A percentile compares a stretch with the other conserved stretches of the same genome.
Conservation (phyloP, 2,888 invertebrate species). For the Agrochola circellaris region DNA sequence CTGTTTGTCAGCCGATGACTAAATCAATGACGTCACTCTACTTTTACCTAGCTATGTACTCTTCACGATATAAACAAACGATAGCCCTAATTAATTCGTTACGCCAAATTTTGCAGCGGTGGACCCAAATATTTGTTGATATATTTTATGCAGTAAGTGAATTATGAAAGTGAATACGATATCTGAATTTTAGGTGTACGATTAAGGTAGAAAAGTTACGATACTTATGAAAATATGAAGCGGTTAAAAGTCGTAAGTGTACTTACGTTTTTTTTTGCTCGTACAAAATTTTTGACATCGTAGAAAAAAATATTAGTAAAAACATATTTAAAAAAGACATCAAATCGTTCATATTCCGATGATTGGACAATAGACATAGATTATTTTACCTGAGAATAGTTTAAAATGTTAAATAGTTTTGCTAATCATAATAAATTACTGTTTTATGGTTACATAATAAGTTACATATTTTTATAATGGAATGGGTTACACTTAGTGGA, state of each 20-base stretch:
- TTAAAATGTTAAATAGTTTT: constrained; percentile 34
- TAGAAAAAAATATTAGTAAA: background rate
- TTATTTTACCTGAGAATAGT: constrained; percentile 21
- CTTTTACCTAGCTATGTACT: constrained; percentile 55
- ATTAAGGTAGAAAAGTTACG: constrained; percentile 33
- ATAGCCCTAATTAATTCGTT: constrained; percentile 83
- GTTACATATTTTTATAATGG: constrained; percentile 32
- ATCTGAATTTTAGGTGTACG: constrained; percentile 23
- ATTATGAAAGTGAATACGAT: constrained; percentile 40
- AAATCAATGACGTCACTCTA: constrained; percentile 48
- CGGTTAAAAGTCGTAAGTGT: constrained; percentile 6
- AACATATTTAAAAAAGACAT: background rate
- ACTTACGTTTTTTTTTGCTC: background rate
- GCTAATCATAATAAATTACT: constrained; percentile 39
- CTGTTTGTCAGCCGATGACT: constrained; percentile 45
- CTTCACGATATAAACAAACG: constrained; percentile 52
- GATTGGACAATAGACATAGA: constrained; percentile 25
- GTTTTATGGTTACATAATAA: constrained; percentile 31
- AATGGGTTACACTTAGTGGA: constrained; percentile 53
- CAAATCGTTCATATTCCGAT: background rate
- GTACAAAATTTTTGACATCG: background rate
- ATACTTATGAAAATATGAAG: constrained; percentile 16
- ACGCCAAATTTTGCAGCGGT: constrained; percentile 82
- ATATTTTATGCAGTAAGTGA: constrained; percentile 43
- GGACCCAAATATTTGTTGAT: constrained; percentile 82